Percentiles rank a stretch among this genome's conserved stretches.
Conservation (phyloP, 2,797 vertebrate species). For the Protosalanx chinensis region DNA sequence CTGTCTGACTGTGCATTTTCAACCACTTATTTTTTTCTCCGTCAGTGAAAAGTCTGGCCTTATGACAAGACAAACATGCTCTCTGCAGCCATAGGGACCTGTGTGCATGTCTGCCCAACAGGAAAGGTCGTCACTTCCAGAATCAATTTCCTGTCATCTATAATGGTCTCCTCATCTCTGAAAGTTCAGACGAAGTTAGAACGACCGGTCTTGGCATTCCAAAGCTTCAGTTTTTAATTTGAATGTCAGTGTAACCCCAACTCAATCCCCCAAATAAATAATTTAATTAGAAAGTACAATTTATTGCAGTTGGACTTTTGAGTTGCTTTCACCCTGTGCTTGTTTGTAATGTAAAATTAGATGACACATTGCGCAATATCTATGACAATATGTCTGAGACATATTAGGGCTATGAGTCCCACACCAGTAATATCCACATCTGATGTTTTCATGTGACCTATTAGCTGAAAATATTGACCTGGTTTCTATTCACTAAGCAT, state of each 20-base stretch:
- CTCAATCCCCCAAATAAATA: too few relatives aligned
- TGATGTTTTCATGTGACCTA: constrained; percentile 32
- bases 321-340: too few relatives aligned
- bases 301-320: too few relatives aligned
- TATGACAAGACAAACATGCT: constrained; percentile 57
- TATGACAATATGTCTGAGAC: too few relatives aligned
- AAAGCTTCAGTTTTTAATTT: too few relatives aligned
- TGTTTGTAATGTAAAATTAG: too few relatives aligned
- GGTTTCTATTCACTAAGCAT: constrained; percentile 31
- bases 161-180: constrained; percentile 36
- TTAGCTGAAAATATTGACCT: constrained; percentile 40
- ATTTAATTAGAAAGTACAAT: too few relatives aligned
- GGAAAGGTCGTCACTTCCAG: constrained; percentile 55
- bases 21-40: constrained; percentile 55
- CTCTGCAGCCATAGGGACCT: constrained; percentile 36
- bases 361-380: too few relatives aligned
- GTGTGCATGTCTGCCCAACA: constrained; percentile 35
- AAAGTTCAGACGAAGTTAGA: neutral
- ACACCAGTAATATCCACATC: neutral
- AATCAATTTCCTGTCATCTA: constrained; percentile 60
- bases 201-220: too few relatives aligned
- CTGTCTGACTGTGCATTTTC: constrained; percentile 47
- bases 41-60: constrained; percentile 53
- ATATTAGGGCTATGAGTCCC: too few relatives aligned
- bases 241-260: too few relatives aligned